These are phyloP conservation scores for Trichogramma evanescens DNA, from an alignment of 2,888 invertebrate genomes.

Conservation along the genomic window DNA sequence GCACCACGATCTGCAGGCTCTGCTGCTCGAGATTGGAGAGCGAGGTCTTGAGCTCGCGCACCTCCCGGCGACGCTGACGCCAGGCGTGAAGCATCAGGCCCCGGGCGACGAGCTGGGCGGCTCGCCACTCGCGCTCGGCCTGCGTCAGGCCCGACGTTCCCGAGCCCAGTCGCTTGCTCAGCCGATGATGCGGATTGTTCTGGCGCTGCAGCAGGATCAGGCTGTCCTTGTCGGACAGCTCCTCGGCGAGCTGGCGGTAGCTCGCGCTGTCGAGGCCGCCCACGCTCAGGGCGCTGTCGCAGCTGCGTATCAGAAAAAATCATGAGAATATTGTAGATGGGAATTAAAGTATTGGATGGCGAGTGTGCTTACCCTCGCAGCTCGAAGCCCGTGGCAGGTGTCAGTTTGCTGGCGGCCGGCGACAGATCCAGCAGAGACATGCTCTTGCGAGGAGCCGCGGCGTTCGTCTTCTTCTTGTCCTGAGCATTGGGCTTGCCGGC, in stretches of 20 bases:
- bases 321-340: not conserved
- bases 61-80: slow-evolving; percentile 51
- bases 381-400: not conserved
- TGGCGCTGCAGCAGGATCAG: not conserved
- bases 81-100: slow-evolving; percentile 52
- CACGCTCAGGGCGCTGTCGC: slow-evolving; percentile 3
- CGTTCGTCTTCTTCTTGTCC: not conserved
- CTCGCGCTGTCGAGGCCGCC: slow-evolving; percentile 2
- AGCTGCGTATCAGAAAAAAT: not conserved
- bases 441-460: slow-evolving; percentile 29
- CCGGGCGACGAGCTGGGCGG: slow-evolving; percentile 32
- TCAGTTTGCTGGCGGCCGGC: slow-evolving; percentile 9
- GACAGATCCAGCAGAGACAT: slow-evolving; percentile 39
- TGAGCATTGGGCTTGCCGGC: slow-evolving; percentile 1
- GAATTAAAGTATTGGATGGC: not conserved
- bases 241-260: not conserved
- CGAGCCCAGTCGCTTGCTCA: not conserved
- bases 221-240: not conserved
- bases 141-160: not conserved
- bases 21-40: slow-evolving; percentile 50
- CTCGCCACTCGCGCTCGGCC: not conserved
- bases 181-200: not conserved
- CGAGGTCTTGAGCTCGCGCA: slow-evolving; percentile 48
- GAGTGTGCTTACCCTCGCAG: not conserved
- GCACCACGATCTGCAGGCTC: slow-evolving; percentile 55